A percentile compares a stretch with the other conserved stretches of the same genome.
phyloP scores from a whole-genome alignment of 1,140 invertebrate species.

The Pemphigus obesinymphae region DNA sequence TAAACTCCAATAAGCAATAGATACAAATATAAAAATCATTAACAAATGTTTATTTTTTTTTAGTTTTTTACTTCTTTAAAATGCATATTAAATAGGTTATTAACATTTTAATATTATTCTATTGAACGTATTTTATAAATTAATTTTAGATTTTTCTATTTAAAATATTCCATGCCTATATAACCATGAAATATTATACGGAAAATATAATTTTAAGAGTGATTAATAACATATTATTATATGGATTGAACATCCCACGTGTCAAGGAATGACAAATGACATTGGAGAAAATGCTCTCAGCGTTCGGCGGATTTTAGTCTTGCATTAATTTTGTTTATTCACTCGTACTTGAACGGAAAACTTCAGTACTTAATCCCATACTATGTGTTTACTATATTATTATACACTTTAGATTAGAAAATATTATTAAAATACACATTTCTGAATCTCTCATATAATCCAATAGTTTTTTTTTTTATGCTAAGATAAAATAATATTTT shows the following conservation, averaged over 20 bases:
- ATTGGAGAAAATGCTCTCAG: background rate
- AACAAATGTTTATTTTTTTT: too few relatives aligned
- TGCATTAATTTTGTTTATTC: background rate
- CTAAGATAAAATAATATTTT: too few relatives aligned
- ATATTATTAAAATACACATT: background rate
- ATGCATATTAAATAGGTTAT: too few relatives aligned
- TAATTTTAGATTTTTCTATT: background rate
- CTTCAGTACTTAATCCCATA: background rate
- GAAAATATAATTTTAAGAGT: background rate
- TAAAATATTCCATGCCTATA: background rate
- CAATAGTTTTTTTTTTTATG: background rate
- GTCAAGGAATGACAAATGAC: slow-evolving; percentile 24
- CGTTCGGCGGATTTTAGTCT: background rate
- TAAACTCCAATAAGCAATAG: too few relatives aligned
- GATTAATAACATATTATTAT: background rate
- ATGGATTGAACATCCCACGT: background rate
- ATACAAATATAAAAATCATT: too few relatives aligned
- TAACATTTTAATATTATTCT: too few relatives aligned
- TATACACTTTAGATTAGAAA: background rate
- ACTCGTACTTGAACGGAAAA: background rate
- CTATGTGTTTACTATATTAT: background rate
- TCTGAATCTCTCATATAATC: background rate
- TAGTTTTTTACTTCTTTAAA: too few relatives aligned
- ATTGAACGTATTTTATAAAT: background rate
- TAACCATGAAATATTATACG: background rate